Percentiles rank a stretch among this genome's conserved stretches.
phyloP scores from a whole-genome alignment of 2,113 vertebrate species.

The Dryoscopus gambensis region DNA sequence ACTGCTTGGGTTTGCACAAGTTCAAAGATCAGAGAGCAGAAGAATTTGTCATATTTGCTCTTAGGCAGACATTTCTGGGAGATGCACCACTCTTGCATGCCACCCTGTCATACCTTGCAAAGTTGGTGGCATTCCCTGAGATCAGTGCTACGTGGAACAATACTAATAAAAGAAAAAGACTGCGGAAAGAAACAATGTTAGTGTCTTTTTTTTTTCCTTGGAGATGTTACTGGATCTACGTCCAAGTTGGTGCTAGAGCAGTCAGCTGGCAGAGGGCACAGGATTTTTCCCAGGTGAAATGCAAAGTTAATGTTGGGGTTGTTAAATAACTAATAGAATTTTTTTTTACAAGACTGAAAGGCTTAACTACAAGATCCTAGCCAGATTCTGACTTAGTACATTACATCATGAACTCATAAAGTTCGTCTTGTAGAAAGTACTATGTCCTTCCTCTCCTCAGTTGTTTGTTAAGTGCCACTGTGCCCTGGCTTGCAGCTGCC shows the following conservation, averaged over 20 bases:
- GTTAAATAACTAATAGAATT: not conserved
- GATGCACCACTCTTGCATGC: not conserved
- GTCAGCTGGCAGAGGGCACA: not conserved
- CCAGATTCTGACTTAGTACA: not conserved
- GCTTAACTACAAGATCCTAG: not conserved
- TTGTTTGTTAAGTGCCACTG: constrained; percentile 4
- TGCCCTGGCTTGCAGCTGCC: not conserved
- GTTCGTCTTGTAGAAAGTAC: constrained; percentile 4
- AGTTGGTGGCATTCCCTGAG: not conserved
- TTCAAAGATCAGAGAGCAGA: not conserved
- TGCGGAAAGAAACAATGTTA: not conserved
- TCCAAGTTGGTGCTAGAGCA: not conserved
- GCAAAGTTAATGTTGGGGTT: not conserved
- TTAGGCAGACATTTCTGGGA: not conserved
- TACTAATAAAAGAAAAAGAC: not conserved
- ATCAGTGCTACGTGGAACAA: not conserved
- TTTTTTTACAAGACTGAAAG: not conserved
- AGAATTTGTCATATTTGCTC: not conserved
- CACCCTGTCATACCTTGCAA: not conserved
- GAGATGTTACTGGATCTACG: not conserved
- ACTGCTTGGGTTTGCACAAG: not conserved
- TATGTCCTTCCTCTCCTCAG: constrained; percentile 10
- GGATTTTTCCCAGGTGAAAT: not conserved
- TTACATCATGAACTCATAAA: not conserved
- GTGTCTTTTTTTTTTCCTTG: not conserved